Evolutionary conservation across 2,797 vertebrate genomes (phyloP), one percentile per base, ranked within the genome.

Genomic region (Gorsachius magnificus): DNA sequence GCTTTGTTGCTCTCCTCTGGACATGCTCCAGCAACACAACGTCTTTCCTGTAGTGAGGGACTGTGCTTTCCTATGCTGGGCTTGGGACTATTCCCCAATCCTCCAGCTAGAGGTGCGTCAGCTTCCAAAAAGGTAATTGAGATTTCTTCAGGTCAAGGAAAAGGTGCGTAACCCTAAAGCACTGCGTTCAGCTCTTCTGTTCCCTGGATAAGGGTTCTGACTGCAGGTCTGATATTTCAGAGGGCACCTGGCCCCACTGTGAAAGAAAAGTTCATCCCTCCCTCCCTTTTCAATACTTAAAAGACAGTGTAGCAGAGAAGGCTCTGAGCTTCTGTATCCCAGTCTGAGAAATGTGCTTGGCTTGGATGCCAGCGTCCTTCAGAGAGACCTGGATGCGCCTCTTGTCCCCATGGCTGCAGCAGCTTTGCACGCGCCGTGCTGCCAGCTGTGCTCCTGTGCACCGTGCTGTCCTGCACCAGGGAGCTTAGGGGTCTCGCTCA

Each of bases 381-480:
- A 77, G 33, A 83, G 70, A 35, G 16, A 38, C 18, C 35, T 76
- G 54, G 45, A 50, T 68, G 14, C 0, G 0, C 19, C 22, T 68
- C 54, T 80, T 69, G 19, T 45, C 46, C 29, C 16, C 4, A 0
- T 56, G 57, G 33, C 53, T 88, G 63, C 64, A 57, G 53, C 69
- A 76, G 45, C 38, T 80, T 87, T 72, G 71, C 41, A 9, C 4
- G 8, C 25, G 2, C 36, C 33, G 33, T 3, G 10, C 69, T 86
- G 56, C 76, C 46, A 83, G 65, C 71, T 20, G 13, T 54, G 22
- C 24, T 86, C 24, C 58, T 7, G 4, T 35, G 50, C 36, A 50
- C 28, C 0, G 0, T 13, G 50, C 38, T 5, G 2, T 29, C 33
- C 48, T 10, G 33, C 41, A 26, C 9, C 0, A 0, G 85, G n/a